Conservation (phyloP, 2,113 vertebrate species). For the Parotia lawesii region DNA sequence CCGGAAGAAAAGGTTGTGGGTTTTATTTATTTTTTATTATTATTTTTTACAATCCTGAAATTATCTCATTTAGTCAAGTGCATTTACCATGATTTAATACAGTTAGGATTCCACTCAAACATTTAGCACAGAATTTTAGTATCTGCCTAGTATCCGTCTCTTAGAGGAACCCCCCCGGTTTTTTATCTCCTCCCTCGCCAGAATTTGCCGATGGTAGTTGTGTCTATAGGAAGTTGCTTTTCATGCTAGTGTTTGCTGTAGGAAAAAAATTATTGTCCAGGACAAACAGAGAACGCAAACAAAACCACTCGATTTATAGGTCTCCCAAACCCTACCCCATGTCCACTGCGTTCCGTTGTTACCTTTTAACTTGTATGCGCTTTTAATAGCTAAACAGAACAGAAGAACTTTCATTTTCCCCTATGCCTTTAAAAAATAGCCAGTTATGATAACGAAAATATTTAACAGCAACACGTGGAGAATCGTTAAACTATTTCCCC, state of each 20-base stretch:
- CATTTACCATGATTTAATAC: neutral
- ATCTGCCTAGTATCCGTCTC: neutral
- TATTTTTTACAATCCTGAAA: neutral
- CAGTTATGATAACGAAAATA: neutral
- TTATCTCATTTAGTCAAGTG: neutral
- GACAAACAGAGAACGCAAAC: neutral
- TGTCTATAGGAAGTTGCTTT: neutral
- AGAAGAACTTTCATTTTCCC: neutral
- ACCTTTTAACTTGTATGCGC: neutral
- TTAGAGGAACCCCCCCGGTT: neutral
- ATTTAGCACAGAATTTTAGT: neutral
- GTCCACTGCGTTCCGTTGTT: neutral
- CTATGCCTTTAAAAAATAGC: neutral
- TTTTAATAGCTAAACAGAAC: neutral
- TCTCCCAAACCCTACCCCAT: neutral
- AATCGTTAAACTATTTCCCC: neutral
- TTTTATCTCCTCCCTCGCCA: neutral
- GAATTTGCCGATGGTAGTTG: neutral
- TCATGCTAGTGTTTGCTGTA: neutral
- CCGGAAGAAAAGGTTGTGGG: neutral
- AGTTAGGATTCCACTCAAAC: neutral
- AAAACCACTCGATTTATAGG: neutral
- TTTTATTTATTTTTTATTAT: too few species aligned
- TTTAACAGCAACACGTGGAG: neutral
- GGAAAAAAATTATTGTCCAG: fast-evolving